Evolutionary conservation across 2,888 invertebrate species (phyloP).

Genomic region (Brachypterus glaber): DNA sequence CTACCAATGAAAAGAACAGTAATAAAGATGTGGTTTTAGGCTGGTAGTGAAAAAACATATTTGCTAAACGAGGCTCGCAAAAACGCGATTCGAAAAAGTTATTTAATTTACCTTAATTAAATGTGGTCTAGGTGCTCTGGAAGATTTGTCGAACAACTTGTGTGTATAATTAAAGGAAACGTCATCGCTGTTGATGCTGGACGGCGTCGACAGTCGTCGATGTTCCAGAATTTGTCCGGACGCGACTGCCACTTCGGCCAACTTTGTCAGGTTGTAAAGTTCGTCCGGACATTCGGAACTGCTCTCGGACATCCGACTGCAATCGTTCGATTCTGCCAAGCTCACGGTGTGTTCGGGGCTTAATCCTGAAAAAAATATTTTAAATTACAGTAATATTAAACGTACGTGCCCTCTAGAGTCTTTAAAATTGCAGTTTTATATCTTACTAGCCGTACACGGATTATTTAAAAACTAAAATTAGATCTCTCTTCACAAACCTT

Average conservation of each 20-base stretch:
- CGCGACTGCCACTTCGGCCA: slow-evolving; percentile 64
- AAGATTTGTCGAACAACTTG: slow-evolving; percentile 40
- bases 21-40: too few relatives aligned
- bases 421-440: too few relatives aligned
- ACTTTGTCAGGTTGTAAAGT: slow-evolving; percentile 63
- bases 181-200: slow-evolving; percentile 23
- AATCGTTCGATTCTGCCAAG: slow-evolving; percentile 33
- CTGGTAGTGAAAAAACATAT: too few relatives aligned
- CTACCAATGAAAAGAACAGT: too few relatives aligned
- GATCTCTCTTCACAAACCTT: too few relatives aligned
- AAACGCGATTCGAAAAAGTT: too few relatives aligned
- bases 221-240: slow-evolving; percentile 47
- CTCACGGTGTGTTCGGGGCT: slow-evolving; percentile 41
- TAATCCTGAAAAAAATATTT: slow-evolving; percentile 35
- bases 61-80: too few relatives aligned
- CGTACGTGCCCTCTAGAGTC: too few relatives aligned
- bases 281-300: slow-evolving; percentile 49
- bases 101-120: slow-evolving; percentile 30
- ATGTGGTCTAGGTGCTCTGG: slow-evolving; percentile 35
- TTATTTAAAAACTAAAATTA: too few relatives aligned
- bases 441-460: too few relatives aligned
- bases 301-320: slow-evolving; percentile 30
- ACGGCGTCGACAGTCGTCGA: slow-evolving; percentile 29
- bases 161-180: slow-evolving; percentile 37
- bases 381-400: too few relatives aligned